A percentile compares a stretch with the other conserved stretches of the same genome.
These are phyloP conservation scores for Tryphoninae sp. DNA, from an alignment of 2,888 invertebrate species.

Conservation along the genomic window DNA sequence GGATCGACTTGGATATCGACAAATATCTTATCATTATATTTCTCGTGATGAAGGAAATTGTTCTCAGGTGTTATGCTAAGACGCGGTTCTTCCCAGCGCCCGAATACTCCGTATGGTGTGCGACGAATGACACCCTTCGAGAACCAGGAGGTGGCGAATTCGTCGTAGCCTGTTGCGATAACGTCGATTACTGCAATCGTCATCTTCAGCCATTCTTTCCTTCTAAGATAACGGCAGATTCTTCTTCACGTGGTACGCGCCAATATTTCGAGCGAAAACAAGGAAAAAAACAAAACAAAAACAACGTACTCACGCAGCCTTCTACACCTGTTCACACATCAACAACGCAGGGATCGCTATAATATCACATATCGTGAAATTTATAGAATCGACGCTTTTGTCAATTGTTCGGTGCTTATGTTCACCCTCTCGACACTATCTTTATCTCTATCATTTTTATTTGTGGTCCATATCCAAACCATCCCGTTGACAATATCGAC, in stretches of 20 bases:
- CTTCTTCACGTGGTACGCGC: conserved; percentile 72
- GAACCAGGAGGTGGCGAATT: conserved; percentile 84
- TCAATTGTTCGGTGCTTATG: conserved; percentile 64
- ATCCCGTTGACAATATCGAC: conserved; percentile 14
- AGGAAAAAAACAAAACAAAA: conserved; percentile 1
- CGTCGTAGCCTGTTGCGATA: conserved; percentile 91
- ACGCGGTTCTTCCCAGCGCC: conserved; percentile 78
- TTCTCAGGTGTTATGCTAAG: conserved; percentile 81
- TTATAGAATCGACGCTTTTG: conserved; percentile 60
- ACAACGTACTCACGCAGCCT: background rate
- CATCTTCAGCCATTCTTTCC: conserved; percentile 84
- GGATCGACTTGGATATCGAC: background rate
- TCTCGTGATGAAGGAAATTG: conserved; percentile 68
- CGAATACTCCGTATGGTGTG: conserved; percentile 78
- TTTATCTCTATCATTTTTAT: conserved; percentile 47
- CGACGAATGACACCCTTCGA: conserved; percentile 73
- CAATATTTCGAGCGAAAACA: conserved; percentile 65
- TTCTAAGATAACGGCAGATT: conserved; percentile 70
- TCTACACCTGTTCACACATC: background rate
- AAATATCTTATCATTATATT: conserved; percentile 19
- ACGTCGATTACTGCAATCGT: conserved; percentile 89
- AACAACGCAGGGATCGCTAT: conserved; percentile 17
- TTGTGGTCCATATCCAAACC: conserved; percentile 41
- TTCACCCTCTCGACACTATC: conserved; percentile 58
- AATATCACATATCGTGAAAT: conserved; percentile 41